These are phyloP conservation scores for Mythimna lalbum DNA, from an alignment of 2,888 invertebrate genomes.

Conservation along the genomic window DNA sequence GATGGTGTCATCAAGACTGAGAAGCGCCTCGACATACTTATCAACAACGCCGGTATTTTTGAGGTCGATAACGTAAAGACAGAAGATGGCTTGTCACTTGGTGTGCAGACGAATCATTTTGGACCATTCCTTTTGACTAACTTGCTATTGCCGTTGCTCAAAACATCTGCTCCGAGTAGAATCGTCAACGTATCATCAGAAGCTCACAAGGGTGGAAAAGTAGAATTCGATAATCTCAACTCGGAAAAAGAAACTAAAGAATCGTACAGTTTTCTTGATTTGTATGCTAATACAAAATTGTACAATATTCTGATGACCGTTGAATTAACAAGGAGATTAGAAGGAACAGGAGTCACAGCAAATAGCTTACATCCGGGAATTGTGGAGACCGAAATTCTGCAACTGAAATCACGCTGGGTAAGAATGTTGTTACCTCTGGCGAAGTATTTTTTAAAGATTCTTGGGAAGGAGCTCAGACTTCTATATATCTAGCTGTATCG, in stretches of 20 bases:
- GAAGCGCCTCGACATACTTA: conserved; percentile 89
- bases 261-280: conserved; percentile 50
- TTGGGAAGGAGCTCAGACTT: conserved; percentile 86
- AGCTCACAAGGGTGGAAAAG: conserved; percentile 69
- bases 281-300: conserved; percentile 91
- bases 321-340: conserved; percentile 92
- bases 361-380: conserved; percentile 95
- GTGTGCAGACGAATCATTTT: conserved; percentile 91
- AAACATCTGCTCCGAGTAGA: conserved; percentile 81
- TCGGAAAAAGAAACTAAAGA: conserved; percentile 67
- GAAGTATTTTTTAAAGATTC: conserved; percentile 69
- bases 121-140: conserved; percentile 93
- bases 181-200: conserved; percentile 82
- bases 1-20: conserved; percentile 88
- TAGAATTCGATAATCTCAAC: conserved; percentile 76
- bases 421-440: conserved; percentile 80
- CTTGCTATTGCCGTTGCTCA: conserved; percentile 88
- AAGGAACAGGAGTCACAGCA: conserved; percentile 93
- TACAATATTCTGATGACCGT: conserved; percentile 94
- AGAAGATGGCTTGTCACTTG: conserved; percentile 91
- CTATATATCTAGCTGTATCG: conserved; percentile 89
- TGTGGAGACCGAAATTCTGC: conserved; percentile 91
- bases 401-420: conserved; percentile 65
- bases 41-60: conserved; percentile 92
- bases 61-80: conserved; percentile 83